Percentiles rank a stretch among this genome's conserved stretches.
Conservation (phyloP, 1,140 invertebrate species). For the Asbolus verrucosus region DNA sequence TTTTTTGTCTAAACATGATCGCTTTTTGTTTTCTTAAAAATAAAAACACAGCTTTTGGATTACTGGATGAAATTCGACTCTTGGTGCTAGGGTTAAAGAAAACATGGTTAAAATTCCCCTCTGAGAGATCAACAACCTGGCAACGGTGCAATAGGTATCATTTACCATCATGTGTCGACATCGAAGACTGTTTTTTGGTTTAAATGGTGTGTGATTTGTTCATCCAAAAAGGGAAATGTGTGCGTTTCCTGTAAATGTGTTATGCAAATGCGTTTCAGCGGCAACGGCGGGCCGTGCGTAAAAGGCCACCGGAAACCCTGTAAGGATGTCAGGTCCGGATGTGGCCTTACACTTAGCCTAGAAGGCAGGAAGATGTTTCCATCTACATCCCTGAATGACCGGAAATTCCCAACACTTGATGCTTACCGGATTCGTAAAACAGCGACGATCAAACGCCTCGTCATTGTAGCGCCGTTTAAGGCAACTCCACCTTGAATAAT, state of each 20-base stretch:
- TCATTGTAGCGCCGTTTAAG: not conserved
- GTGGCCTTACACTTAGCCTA: slow-evolving; percentile 44
- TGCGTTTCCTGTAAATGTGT: slow-evolving; percentile 32
- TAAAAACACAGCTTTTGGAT: too few species aligned
- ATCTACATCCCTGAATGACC: slow-evolving; percentile 43
- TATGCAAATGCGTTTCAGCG: slow-evolving; percentile 15
- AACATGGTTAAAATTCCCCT: too few species aligned
- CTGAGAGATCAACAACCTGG: too few species aligned
- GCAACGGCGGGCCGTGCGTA: slow-evolving; percentile 19
- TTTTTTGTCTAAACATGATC: too few species aligned
- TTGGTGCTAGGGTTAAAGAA: too few species aligned
- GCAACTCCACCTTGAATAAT: not conserved
- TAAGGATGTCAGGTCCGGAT: slow-evolving; percentile 43
- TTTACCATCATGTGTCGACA: too few species aligned
- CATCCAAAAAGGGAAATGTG: slow-evolving; percentile 38
- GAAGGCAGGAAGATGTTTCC: slow-evolving; percentile 43
- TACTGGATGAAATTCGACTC: too few species aligned
- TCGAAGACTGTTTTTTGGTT: too few species aligned
- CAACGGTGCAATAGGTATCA: too few species aligned
- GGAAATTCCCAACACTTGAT: slow-evolving; percentile 18
- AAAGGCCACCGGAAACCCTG: slow-evolving; percentile 42
- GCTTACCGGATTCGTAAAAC: slow-evolving; percentile 19
- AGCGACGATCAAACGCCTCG: not conserved
- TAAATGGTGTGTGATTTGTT: slow-evolving; percentile 16
- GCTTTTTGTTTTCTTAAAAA: too few species aligned